Conservation (phyloP, 1,140 invertebrate species). For the Vollenhovia emeryi region DNA sequence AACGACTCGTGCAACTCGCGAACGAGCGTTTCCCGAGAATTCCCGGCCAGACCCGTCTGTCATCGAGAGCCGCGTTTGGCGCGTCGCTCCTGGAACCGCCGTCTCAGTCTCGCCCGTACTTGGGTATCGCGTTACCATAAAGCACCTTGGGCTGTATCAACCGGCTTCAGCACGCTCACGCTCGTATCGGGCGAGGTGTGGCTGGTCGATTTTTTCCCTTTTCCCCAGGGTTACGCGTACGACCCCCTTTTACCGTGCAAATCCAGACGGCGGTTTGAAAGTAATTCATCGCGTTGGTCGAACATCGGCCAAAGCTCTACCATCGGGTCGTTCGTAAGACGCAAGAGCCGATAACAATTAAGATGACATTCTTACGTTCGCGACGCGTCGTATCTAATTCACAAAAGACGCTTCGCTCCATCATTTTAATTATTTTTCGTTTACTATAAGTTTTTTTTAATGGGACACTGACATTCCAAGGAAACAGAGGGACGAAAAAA, state of each 20-base stretch:
- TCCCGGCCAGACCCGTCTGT: neutral
- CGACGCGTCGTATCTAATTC: neutral
- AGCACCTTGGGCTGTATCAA: conserved; percentile 26
- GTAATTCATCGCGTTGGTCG: conserved; percentile 21
- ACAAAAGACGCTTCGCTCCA: neutral
- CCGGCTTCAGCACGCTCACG: conserved; percentile 22
- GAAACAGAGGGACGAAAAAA: no score
- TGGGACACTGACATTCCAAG: no score
- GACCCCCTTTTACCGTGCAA: conserved; percentile 65
- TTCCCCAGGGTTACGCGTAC: conserved; percentile 42
- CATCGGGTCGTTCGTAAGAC: neutral
- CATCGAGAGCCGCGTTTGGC: conserved; percentile 34
- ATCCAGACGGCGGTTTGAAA: conserved; percentile 57
- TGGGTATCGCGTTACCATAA: conserved; percentile 65
- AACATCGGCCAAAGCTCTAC: neutral
- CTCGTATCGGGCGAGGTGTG: conserved; percentile 60
- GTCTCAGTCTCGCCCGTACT: conserved; percentile 72
- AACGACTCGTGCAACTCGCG: neutral
- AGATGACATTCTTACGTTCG: neutral
- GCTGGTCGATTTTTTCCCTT: conserved; percentile 59
- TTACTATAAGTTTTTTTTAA: no score
- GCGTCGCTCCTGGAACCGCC: neutral
- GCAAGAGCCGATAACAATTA: neutral
- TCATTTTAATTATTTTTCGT: no score
- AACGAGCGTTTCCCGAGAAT: conserved; percentile 7